Percentiles rank a stretch among this genome's conserved stretches.
Conservation (phyloP, 1,140 invertebrate genomes). For the Nixonia krombeini region DNA sequence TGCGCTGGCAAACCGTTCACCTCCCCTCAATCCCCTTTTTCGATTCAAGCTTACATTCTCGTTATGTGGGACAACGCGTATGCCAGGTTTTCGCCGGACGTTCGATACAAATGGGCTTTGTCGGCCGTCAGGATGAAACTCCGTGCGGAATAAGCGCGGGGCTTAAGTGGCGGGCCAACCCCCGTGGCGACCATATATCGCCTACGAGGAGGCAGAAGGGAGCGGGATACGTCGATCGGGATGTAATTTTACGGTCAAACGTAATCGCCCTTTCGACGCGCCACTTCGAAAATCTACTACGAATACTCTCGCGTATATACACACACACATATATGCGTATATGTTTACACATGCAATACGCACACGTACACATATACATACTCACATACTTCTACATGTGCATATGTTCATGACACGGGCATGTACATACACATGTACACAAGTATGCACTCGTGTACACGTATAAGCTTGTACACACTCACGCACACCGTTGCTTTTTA, state of each 20-base stretch:
- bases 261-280: conserved; percentile 44
- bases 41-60: conserved; percentile 44
- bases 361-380: background rate
- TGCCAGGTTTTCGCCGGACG: conserved; percentile 42
- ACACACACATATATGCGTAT: too few species aligned
- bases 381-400: too few species aligned
- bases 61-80: conserved; percentile 44
- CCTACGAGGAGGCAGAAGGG: conserved; percentile 33
- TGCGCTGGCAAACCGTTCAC: conserved; percentile 38
- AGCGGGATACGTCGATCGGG: conserved; percentile 40
- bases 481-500: background rate
- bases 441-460: too few species aligned
- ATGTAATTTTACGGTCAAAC: conserved; percentile 49
- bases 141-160: conserved; percentile 40
- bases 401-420: too few species aligned
- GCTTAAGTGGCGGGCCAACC: conserved; percentile 41
- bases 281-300: conserved; percentile 20
- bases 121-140: conserved; percentile 38
- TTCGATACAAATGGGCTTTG: conserved; percentile 47
- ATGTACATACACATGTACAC: too few species aligned
- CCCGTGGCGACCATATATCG: conserved; percentile 38
- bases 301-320: background rate
- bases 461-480: too few species aligned
- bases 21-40: conserved; percentile 28
- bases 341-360: too few species aligned